Conservation (phyloP, 2,797 vertebrate species). For the Simalia tracyae region DNA sequence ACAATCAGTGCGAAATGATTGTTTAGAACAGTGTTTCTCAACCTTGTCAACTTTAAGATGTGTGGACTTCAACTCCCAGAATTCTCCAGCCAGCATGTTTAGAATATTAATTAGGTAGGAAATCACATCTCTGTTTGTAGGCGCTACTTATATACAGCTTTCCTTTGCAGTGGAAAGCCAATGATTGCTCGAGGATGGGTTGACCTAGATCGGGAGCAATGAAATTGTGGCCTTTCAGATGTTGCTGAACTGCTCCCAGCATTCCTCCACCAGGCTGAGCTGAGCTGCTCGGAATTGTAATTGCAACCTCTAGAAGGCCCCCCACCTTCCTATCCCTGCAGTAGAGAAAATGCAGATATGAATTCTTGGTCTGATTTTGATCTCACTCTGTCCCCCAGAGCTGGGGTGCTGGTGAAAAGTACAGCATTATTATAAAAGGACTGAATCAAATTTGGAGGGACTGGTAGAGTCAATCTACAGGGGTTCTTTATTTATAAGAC, state of each 20-base stretch:
- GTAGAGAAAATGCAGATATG: background rate
- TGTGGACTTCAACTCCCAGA: too few relatives aligned
- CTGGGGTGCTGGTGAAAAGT: background rate
- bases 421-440: background rate
- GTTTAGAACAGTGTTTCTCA: background rate
- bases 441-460: background rate
- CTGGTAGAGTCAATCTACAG: too few relatives aligned
- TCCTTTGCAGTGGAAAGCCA: background rate
- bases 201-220: background rate
- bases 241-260: background rate
- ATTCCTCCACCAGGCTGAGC: background rate
- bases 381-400: background rate
- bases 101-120: background rate
- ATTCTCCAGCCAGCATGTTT: too few relatives aligned
- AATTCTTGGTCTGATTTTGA: background rate
- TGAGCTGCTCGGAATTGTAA: background rate
- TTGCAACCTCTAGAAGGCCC: background rate
- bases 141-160: background rate
- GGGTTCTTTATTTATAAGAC: background rate
- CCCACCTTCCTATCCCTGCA: background rate
- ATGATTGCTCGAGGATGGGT: background rate
- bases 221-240: background rate
- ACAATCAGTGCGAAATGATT: background rate
- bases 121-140: background rate
- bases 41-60: too few relatives aligned